phyloP scores from a whole-genome alignment of 37 sponge, comb jelly and placozoan species.

The Tethya wilhelma region DNA sequence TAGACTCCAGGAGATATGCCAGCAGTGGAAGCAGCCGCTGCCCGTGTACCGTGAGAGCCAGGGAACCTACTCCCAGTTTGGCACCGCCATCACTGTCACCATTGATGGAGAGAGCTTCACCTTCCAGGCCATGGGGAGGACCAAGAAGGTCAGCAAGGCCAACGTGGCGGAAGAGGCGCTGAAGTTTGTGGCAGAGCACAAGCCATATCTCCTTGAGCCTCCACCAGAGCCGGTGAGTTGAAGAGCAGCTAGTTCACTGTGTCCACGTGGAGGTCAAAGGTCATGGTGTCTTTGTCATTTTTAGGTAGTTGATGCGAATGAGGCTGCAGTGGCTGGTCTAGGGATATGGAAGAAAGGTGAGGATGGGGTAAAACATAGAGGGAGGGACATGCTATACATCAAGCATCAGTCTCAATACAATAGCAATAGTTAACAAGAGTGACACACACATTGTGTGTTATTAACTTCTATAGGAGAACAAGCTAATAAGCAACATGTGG shows the following conservation, averaged over 20 bases:
- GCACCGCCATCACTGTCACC: conserved; percentile 49
- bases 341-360: conserved; percentile 38
- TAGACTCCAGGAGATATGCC: conserved; percentile 66
- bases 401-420: no score
- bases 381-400: no score
- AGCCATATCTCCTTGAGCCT: conserved; percentile 34
- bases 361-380: background rate
- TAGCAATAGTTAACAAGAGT: no score
- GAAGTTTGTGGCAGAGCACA: conserved; percentile 26
- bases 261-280: conserved; percentile 8
- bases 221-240: conserved; percentile 33
- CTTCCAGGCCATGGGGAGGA: conserved; percentile 49
- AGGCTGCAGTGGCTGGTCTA: background rate
- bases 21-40: conserved; percentile 60
- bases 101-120: conserved; percentile 27
- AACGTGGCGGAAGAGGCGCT: conserved; percentile 48
- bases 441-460: no score
- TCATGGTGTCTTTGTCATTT: background rate
- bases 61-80: conserved; percentile 61
- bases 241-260: background rate
- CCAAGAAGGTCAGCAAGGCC: conserved; percentile 64
- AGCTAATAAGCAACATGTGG: conserved; percentile 27
- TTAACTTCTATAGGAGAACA: conserved; percentile 1
- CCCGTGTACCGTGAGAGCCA: conserved; percentile 64
- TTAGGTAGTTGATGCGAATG: background rate